phyloP scores from a whole-genome alignment of 2,797 vertebrate species.

The Phrynocephalus forsythii region DNA sequence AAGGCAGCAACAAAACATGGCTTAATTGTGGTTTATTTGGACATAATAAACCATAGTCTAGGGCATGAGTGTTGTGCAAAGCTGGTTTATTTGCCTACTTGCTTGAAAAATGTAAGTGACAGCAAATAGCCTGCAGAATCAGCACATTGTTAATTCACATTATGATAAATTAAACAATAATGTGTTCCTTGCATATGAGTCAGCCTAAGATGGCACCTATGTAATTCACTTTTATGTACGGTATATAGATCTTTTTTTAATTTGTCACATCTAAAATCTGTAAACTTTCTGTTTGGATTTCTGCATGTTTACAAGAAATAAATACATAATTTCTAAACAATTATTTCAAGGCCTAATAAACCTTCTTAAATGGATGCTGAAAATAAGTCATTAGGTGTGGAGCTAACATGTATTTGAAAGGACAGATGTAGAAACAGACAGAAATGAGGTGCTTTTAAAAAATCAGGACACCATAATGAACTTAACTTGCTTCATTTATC shows the following conservation, averaged over 20 bases:
- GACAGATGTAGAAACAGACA: not conserved
- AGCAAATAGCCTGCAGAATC: not conserved
- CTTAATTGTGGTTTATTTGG: not conserved
- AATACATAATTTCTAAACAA: not conserved
- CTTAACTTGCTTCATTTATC: too few species aligned
- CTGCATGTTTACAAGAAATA: rapidly evolving
- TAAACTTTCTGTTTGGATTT: not conserved
- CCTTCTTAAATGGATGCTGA: not conserved
- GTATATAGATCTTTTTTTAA: conserved; percentile 36
- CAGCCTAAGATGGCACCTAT: conserved; percentile 10
- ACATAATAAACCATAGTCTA: not conserved
- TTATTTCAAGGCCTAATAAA: not conserved
- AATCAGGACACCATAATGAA: not conserved
- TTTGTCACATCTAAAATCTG: not conserved
- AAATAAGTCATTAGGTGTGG: conserved; percentile 2
- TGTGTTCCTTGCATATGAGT: not conserved
- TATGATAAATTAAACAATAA: not conserved
- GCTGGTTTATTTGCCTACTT: not conserved
- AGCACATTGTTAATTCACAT: not conserved
- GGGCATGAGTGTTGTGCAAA: not conserved
- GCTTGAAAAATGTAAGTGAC: not conserved
- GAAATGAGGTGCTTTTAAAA: not conserved
- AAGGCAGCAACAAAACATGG: not conserved
- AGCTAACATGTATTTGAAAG: not conserved
- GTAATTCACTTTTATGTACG: conserved; percentile 29